A percentile compares a stretch with the other conserved stretches of the same genome.
Conservation (phyloP, 1,140 invertebrate species). For the Diabrotica virgifera region DNA sequence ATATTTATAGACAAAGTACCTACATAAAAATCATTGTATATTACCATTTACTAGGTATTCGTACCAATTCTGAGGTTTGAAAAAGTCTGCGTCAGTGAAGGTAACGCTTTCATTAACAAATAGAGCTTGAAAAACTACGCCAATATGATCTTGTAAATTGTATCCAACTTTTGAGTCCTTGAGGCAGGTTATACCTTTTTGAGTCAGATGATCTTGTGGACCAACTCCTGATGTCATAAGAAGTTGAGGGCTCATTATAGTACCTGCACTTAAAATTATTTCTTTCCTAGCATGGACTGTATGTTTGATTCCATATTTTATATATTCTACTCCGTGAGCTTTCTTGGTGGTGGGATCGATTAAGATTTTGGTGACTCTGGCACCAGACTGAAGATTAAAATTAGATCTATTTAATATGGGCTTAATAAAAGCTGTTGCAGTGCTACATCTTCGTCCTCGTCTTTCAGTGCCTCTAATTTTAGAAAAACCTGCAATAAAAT, state of each 20-base stretch:
- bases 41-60: conserved; percentile 65
- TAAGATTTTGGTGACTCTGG: conserved; percentile 64
- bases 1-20: no score
- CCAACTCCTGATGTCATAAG: conserved; percentile 91
- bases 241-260: conserved; percentile 86
- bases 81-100: conserved; percentile 72
- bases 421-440: conserved; percentile 65
- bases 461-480: conserved; percentile 64
- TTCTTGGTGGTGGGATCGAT: conserved; percentile 59
- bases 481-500: conserved; percentile 32
- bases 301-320: conserved; percentile 65
- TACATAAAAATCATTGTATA: not conserved
- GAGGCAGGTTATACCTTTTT: conserved; percentile 66
- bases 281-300: conserved; percentile 77
- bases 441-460: conserved; percentile 67
- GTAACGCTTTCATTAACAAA: conserved; percentile 73
- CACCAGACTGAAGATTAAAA: conserved; percentile 65
- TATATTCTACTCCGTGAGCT: conserved; percentile 68
- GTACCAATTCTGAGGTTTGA: conserved; percentile 70
- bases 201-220: conserved; percentile 69
- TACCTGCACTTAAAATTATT: conserved; percentile 81
- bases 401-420: conserved; percentile 62
- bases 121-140: not conserved
- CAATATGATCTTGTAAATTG: conserved; percentile 51
- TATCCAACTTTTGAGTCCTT: conserved; percentile 72